Base-by-base conservation (phyloP, 2,797 vertebrate genomes). In the Tenualosa ilisha region DNA sequence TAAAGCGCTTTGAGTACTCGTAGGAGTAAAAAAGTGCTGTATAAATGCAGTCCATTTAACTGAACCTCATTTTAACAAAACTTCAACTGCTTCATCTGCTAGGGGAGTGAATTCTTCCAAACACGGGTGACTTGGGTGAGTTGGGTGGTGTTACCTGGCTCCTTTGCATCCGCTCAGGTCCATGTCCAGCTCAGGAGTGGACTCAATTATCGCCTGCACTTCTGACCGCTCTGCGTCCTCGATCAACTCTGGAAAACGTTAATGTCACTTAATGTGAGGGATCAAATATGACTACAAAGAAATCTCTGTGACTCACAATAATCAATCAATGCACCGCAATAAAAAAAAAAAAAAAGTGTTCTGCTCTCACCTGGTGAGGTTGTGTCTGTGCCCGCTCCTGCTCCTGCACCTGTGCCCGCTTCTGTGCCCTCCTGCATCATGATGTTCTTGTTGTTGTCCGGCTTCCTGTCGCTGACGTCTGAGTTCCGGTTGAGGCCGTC, bases 151-250 rank as follows among this genome's bases (percentile, higher is more conserved):
- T 79, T 92, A 99, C 98, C 98, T 99, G 81, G 97, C 96, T 88
- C 95, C 96, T 93, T 94, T 96, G 93, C 95, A 97, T 90, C 96
- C 94, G 72, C 95, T 96, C 26, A 98, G 94, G 87, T 98, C 97
- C 98, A 99, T 98, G 93, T 98, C 97, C 94, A 99, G 86, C 91
- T 99, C 98, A 46, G 98, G 98, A 50, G 98, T 99, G 2, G 98
- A 99, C 90, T 99, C 98, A 17, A 99, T 99, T 93, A 99, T 99
- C 1, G 96, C 97, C 91, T 98, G 97, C 46, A 99, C 97, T 91
- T 98, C 98, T n/a, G 97, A 98, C 92, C 96, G 97, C 90, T 98
- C 97, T 84, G 95, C 92, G 85, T 95, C 95, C 88, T 97, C 96
- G 75, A 91, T 92, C 90, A 91, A 95, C 88, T 96, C 97, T 97